Base-by-base conservation (phyloP, 2,888 invertebrate genomes). In the Blomia tropicalis region DNA sequence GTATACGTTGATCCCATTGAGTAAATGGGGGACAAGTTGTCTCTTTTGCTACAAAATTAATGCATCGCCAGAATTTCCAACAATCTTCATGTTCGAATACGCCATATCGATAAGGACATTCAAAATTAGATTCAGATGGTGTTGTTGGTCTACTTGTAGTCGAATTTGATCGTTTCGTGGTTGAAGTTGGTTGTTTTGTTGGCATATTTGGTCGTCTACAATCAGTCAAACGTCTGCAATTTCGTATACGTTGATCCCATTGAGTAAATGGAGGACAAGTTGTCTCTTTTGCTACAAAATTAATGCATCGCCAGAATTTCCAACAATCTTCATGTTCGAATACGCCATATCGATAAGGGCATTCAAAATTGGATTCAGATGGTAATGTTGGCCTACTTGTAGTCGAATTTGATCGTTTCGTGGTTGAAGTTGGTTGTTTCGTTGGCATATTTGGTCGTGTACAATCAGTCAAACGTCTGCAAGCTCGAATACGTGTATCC, bases 291-390 rank as follows among this genome's bases (percentile, higher is more conserved):
- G 59, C 41, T 4, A 58, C 41, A 1, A 43, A 43, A n/a, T 58
- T 58, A 2, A 17, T n/a, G 41, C 59, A 58, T 27, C 19, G 36
- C 4, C 36, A 58, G n/a, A 47, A 58, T 23, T 44, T 58, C 59
- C 59, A 58, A 17, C 59, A 58, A 43, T 58, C 36, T 27, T 58
- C 25, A 27, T 58, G 59, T 25, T 14, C 25, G 27, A 22, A 58
- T 7, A 19, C 44, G 19, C 59, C 59, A 29, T 11, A 23, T 4
- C 7, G 14, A 14, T 32, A 17, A n/a, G 59, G 59, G 22, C 59
- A 58, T 43, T 58, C 7, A 22, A 58, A 58, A 22, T 41, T 41
- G 41, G 41, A 41, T 17, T 14, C 14, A 25, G 47, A 19, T 47
- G 47, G 22, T 47, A 23, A 14, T 14, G 47, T 25, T 2, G 4